These are phyloP conservation scores for Scleropages formosus DNA, from an alignment of 2,797 vertebrate genomes.

Conservation along the genomic window DNA sequence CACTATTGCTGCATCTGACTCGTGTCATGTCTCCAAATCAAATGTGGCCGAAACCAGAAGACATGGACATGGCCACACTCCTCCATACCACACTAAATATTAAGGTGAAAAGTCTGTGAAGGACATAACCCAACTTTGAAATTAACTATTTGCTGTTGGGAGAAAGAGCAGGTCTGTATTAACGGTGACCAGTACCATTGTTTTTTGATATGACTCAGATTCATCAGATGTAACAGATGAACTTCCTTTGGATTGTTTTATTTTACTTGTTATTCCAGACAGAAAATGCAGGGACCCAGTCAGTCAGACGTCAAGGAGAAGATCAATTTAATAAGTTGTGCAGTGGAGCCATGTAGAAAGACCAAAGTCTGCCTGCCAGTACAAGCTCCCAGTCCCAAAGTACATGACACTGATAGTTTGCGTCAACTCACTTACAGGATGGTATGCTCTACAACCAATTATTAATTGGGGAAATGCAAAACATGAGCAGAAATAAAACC, in stretches of 20 bases:
- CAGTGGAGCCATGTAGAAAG: neutral
- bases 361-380: neutral
- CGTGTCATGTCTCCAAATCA: too few relatives aligned
- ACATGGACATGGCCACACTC: too few relatives aligned
- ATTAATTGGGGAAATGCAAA: neutral
- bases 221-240: neutral
- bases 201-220: neutral
- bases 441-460: neutral
- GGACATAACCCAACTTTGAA: too few relatives aligned
- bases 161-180: too few relatives aligned
- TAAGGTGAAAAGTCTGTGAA: too few relatives aligned
- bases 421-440: neutral
- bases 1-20: too few relatives aligned
- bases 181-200: too few relatives aligned
- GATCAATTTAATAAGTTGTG: constrained; percentile 33
- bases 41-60: too few relatives aligned
- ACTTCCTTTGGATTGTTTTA: constrained; percentile 21
- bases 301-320: constrained; percentile 21
- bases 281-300: constrained; percentile 21
- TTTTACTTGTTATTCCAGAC: constrained; percentile 24
- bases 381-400: neutral
- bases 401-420: neutral
- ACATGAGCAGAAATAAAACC: constrained; percentile 4
- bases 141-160: too few relatives aligned
- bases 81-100: too few relatives aligned